These are phyloP conservation scores for Pedionomus torquatus DNA, from an alignment of 2,113 vertebrate genomes.

Conservation along the genomic window DNA sequence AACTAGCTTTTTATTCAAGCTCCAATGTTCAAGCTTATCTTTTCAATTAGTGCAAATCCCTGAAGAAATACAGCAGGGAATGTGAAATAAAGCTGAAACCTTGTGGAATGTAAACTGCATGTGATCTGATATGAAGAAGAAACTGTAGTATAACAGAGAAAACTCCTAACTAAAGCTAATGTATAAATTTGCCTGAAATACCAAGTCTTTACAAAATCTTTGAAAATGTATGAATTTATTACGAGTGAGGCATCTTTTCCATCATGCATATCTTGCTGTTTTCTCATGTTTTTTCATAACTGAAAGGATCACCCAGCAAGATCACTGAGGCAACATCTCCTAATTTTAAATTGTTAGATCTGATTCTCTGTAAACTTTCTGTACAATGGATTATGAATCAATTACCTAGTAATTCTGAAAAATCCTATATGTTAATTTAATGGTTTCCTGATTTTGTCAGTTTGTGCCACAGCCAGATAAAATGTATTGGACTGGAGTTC, in stretches of 20 bases:
- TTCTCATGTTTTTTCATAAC: not conserved
- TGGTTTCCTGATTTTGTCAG: not conserved
- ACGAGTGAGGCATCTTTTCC: not conserved
- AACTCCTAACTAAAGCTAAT: not conserved
- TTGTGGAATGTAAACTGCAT: not conserved
- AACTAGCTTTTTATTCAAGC: not conserved
- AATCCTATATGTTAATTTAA: not conserved
- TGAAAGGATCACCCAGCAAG: not conserved
- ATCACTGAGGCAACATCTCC: not conserved
- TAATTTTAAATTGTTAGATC: not conserved
- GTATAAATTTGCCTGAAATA: not conserved
- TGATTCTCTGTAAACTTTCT: not conserved
- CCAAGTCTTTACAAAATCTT: not conserved
- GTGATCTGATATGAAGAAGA: not conserved
- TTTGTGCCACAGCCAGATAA: not conserved
- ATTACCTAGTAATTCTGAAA: not conserved
- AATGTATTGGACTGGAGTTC: not conserved
- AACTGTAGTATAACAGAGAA: not conserved
- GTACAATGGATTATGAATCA: not conserved
- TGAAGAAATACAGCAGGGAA: not conserved
- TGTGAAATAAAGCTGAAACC: constrained; percentile 28
- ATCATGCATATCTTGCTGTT: not conserved
- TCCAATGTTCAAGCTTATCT: not conserved
- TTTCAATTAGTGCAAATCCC: not conserved
- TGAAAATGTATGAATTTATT: not conserved